Percentiles rank a stretch among this genome's conserved stretches.
These are phyloP conservation scores for Hemicordylus capensis DNA, from an alignment of 2,113 vertebrate species.

Conservation along the genomic window DNA sequence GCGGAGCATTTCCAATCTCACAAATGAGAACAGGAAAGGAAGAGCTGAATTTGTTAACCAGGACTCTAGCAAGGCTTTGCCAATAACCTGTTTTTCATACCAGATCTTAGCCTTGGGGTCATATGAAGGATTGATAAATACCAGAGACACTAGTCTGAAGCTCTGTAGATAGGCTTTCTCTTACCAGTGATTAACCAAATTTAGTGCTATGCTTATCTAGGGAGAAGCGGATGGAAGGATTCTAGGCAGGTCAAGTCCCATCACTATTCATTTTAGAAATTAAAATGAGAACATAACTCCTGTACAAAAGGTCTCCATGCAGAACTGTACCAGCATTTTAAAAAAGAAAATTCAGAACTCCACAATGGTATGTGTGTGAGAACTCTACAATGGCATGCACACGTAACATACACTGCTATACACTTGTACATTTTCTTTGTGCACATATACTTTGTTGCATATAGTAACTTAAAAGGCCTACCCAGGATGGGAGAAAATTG, in stretches of 20 bases:
- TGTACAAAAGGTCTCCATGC: background rate
- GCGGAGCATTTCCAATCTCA: background rate
- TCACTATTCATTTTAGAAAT: background rate
- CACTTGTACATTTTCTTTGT: too few species aligned
- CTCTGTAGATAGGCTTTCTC: background rate
- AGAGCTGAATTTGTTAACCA: too few species aligned
- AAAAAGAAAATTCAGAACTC: too few species aligned
- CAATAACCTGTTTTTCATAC: background rate
- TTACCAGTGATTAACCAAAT: background rate
- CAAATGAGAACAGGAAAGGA: background rate
- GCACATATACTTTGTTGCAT: too few species aligned
- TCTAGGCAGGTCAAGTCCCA: background rate
- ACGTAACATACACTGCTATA: too few species aligned
- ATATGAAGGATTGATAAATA: too few species aligned
- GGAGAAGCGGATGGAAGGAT: background rate
- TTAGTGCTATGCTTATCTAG: background rate
- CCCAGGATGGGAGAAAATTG: too few species aligned
- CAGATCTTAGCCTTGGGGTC: too few species aligned
- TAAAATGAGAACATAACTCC: background rate
- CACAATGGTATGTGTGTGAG: too few species aligned
- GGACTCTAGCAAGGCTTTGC: background rate
- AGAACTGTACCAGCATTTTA: background rate
- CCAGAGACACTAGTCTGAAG: background rate
- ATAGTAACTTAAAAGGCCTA: too few species aligned
- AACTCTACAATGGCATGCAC: too few species aligned